Percentiles rank a stretch among this genome's conserved stretches.
These are phyloP conservation scores for Drosophila bunnanda DNA, from an alignment of 2,888 invertebrate genomes.

Conservation along the genomic window DNA sequence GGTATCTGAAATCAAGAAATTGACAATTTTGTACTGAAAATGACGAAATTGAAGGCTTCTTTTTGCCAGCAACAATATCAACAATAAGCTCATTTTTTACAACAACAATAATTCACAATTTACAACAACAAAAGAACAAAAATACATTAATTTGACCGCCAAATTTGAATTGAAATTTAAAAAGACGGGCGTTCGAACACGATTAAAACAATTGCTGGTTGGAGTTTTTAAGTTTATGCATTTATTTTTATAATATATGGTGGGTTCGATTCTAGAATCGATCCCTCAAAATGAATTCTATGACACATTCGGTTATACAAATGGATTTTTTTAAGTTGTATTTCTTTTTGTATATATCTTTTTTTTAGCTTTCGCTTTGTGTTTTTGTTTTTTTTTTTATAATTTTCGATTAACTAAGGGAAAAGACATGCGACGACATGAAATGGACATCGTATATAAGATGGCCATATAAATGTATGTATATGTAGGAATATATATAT, in stretches of 20 bases:
- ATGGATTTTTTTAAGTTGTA: slow-evolving; percentile 23
- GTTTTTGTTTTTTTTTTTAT: not conserved
- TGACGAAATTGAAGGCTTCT: too few species aligned
- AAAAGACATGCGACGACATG: slow-evolving; percentile 39
- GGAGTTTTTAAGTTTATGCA: slow-evolving; percentile 30
- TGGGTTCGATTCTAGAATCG: slow-evolving; percentile 22
- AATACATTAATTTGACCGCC: too few species aligned
- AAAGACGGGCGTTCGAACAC: too few species aligned
- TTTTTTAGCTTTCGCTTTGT: slow-evolving; percentile 11
- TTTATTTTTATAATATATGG: slow-evolving; percentile 43
- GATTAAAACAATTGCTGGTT: not conserved
- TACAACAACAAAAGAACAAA: too few species aligned
- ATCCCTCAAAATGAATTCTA: slow-evolving; percentile 43
- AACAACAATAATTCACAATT: too few species aligned
- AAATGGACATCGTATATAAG: slow-evolving; percentile 17
- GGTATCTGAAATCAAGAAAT: too few species aligned
- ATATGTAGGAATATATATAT: slow-evolving; percentile 16
- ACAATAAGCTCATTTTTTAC: too few species aligned
- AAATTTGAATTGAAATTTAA: too few species aligned
- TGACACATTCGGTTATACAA: slow-evolving; percentile 45
- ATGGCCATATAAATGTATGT: slow-evolving; percentile 23
- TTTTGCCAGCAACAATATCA: not conserved
- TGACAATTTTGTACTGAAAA: too few species aligned
- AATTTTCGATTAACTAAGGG: slow-evolving; percentile 33
- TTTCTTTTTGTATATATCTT: slow-evolving; percentile 3